phyloP scores from a whole-genome alignment of 2,888 invertebrate genomes.

The Helleia helle region DNA sequence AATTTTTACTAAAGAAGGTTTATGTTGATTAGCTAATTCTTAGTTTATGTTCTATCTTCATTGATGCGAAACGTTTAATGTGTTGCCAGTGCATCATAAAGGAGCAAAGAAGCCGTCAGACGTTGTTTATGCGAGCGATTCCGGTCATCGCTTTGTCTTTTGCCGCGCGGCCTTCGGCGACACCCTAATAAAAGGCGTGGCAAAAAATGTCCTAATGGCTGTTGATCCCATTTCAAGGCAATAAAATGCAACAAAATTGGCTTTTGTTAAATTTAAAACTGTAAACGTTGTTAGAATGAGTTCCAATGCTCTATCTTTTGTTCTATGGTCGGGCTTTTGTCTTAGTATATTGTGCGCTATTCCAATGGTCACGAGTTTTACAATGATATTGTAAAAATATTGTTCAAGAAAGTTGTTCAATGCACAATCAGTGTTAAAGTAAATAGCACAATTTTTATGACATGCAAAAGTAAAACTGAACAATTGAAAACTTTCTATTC shows the following conservation, averaged over 20 bases:
- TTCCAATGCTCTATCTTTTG: slow-evolving; percentile 35
- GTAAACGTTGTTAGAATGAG: slow-evolving; percentile 43
- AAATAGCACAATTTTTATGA: not conserved
- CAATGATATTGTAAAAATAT: not conserved
- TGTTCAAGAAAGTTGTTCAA: slow-evolving; percentile 5
- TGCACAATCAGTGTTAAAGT: not conserved
- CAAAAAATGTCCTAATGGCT: slow-evolving; percentile 66
- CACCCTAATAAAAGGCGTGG: slow-evolving; percentile 72
- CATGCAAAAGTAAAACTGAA: not conserved
- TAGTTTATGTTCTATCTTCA: too few relatives aligned
- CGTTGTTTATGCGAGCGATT: slow-evolving; percentile 64
- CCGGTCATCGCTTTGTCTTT: slow-evolving; percentile 65
- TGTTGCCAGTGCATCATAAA: slow-evolving; percentile 33
- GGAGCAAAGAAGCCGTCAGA: slow-evolving; percentile 62
- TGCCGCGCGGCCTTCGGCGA: slow-evolving; percentile 64
- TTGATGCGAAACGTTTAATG: not conserved
- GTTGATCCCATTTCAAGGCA: slow-evolving; percentile 67
- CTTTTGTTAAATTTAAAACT: slow-evolving; percentile 58
- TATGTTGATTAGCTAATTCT: too few relatives aligned
- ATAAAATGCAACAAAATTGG: slow-evolving; percentile 73
- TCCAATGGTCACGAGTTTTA: slow-evolving; percentile 23
- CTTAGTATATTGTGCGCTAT: slow-evolving; percentile 28
- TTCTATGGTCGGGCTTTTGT: slow-evolving; percentile 49
- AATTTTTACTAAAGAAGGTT: too few relatives aligned
- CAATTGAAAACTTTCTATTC: not conserved